These are phyloP conservation scores for Sapayoa aenigma DNA, from an alignment of 2,113 vertebrate genomes.

Conservation along the genomic window DNA sequence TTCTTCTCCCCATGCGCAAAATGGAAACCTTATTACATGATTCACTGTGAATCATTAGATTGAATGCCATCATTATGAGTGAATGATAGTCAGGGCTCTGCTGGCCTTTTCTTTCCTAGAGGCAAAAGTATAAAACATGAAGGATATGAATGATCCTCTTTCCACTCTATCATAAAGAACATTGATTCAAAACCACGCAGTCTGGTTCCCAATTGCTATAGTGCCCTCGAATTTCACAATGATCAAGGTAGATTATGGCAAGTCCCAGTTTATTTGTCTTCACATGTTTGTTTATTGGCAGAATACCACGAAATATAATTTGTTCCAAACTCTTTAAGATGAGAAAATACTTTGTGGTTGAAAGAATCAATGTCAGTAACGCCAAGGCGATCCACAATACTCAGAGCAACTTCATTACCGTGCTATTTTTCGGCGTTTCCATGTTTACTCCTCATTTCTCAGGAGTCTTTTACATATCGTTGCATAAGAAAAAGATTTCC, in stretches of 20 bases:
- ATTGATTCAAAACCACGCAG: neutral
- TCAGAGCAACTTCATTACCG: constrained; percentile 4
- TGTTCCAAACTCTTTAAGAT: constrained; percentile 39
- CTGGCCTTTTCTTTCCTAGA: constrained; percentile 50
- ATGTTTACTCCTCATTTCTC: constrained; percentile 31
- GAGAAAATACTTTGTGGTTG: constrained; percentile 54
- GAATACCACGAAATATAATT: constrained; percentile 30
- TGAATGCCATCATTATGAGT: constrained; percentile 61
- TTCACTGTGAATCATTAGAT: constrained; percentile 51
- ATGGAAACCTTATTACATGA: constrained; percentile 55
- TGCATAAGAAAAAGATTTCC: constrained; percentile 56
- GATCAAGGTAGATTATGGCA: constrained; percentile 23
- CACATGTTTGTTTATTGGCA: constrained; percentile 8
- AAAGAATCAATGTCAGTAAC: neutral
- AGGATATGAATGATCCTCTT: constrained; percentile 39
- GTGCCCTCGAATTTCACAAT: neutral
- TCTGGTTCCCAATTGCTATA: neutral
- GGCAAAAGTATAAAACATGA: constrained; percentile 58
- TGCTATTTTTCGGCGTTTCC: neutral
- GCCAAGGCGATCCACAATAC: neutral
- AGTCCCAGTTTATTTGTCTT: constrained; percentile 9
- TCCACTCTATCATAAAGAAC: constrained; percentile 16
- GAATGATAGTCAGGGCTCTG: constrained; percentile 32
- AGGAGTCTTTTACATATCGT: constrained; percentile 26
- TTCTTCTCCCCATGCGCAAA: neutral